Conservation (phyloP, 2,113 vertebrate genomes). For the Setophaga petechia region DNA sequence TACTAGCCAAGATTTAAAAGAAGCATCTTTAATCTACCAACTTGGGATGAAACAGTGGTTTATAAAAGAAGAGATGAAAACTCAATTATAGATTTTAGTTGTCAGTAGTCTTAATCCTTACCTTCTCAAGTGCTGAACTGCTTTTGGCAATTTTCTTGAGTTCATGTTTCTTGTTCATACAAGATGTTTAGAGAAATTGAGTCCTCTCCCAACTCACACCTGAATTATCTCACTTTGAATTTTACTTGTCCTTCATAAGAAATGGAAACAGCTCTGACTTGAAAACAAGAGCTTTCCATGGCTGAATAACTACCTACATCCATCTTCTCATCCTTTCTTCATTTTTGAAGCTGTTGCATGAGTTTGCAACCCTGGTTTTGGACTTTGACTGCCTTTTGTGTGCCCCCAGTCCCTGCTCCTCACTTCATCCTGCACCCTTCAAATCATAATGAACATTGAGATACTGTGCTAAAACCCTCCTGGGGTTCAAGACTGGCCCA, state of each 20-base stretch:
- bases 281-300: background rate
- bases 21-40: background rate
- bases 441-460: background rate
- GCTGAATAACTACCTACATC: background rate
- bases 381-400: background rate
- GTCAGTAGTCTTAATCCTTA: background rate
- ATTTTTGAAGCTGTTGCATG: background rate
- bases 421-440: background rate
- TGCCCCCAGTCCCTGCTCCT: background rate
- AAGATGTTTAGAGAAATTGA: background rate
- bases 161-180: background rate
- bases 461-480: background rate
- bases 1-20: slow-evolving; percentile 5
- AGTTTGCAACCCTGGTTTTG: background rate
- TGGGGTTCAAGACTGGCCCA: background rate
- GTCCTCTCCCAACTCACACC: background rate
- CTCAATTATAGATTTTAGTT: background rate
- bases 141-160: background rate
- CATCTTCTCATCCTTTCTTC: background rate
- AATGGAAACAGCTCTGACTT: background rate
- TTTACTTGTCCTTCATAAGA: background rate
- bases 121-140: background rate
- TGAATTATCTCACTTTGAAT: background rate
- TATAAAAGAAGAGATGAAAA: background rate
- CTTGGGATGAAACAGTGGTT: background rate